Evolutionary conservation across 2,888 invertebrate species (phyloP), one percentile per base, ranked within the genome.

Genomic region (Drosophila kokeensis): DNA sequence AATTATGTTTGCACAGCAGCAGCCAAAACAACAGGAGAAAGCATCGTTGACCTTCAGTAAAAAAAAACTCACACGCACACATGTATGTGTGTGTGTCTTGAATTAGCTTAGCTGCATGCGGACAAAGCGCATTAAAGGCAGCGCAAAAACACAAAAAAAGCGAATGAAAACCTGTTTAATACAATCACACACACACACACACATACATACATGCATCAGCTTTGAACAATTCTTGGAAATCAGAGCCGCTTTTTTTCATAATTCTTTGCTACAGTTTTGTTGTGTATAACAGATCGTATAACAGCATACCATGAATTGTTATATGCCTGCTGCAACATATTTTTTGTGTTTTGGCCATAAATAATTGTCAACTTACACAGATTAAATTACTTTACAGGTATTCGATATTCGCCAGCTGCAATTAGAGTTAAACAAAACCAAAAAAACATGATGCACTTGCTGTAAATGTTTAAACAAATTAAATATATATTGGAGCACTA

Each of bases 91-190:
- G 18, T 34, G 29, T 52, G n/a, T 4, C 18, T 27, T 52, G 32
- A 38, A 11, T 53, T 38, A 8, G 15, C 40, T 45, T 45, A 45
- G 42, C 38, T 75, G 63, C 64, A 71, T 59, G 50, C 49, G 57
- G 61, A 75, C 76, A 76, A 71, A 81, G 81, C 81, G 77, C 81
- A 81, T 67, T 71, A 79, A 81, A 79, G 79, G 69, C 82, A 57
- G 79, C 66, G 78, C 78, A 68, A 68, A 81, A 70, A 75, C 54
- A 55, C n/a, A 81, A 76, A 68, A 68, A 68, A 72, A 70, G 82
- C 75, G 82, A 73, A 82, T 74, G 61, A 81, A 70, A 79, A 79
- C 82, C 84, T 74, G 81, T 81, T 81, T 76, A 61, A 49, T 63
- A 55, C 54, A 53, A 54, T 52, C 38, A 52, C 52, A 49, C 55